Percentiles rank a stretch among this genome's conserved stretches.
Conservation (phyloP, 2,888 invertebrate species). For the Pterostichus niger region DNA sequence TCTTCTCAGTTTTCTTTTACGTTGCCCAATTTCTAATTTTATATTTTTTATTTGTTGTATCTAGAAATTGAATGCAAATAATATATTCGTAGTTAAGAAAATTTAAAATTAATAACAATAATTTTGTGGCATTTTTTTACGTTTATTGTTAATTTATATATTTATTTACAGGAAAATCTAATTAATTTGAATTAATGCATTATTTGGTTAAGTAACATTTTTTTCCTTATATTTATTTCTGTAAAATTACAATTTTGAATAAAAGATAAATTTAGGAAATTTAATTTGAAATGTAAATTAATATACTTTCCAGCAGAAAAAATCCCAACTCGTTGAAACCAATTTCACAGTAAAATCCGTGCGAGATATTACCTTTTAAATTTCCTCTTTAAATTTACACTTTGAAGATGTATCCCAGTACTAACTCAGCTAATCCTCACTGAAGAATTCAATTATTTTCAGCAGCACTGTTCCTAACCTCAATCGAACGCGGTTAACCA, state of each 20-base stretch:
- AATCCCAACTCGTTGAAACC: constrained; percentile 2
- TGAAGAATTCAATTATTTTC: constrained; percentile 34
- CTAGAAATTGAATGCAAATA: too few species aligned
- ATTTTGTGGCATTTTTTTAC: too few species aligned
- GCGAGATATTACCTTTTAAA: constrained; percentile 32
- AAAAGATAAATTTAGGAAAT: neutral
- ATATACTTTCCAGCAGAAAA: constrained; percentile 1
- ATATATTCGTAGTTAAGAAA: too few species aligned
- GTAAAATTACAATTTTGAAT: neutral
- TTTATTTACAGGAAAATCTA: too few species aligned
- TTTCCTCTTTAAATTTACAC: constrained; percentile 51
- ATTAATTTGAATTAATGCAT: too few species aligned
- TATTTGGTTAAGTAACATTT: too few species aligned
- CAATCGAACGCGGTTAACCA: constrained; percentile 39
- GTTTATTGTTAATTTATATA: too few species aligned
- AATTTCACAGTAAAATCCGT: constrained; percentile 32
- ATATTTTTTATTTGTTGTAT: too few species aligned
- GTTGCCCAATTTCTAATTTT: too few species aligned
- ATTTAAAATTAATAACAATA: too few species aligned
- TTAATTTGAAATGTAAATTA: constrained; percentile 7
- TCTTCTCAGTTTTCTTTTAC: too few species aligned
- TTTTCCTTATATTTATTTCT: neutral
- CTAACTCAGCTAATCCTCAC: constrained; percentile 45
- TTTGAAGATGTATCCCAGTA: constrained; percentile 36
- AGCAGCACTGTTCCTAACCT: constrained; percentile 12